Conservation (phyloP, 2,113 vertebrate species). For the Marcusenius ussheri region DNA sequence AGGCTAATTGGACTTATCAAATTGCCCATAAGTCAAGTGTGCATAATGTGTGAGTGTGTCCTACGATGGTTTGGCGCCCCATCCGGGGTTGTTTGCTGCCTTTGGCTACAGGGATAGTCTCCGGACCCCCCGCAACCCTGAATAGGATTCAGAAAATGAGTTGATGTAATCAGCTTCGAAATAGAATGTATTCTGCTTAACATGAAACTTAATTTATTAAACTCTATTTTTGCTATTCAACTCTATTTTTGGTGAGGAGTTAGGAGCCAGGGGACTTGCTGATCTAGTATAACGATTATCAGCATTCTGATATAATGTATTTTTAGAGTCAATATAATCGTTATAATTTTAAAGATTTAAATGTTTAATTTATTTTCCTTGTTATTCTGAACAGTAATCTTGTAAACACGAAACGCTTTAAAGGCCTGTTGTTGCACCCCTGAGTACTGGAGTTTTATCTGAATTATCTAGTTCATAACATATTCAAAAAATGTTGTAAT, state of each 20-base stretch:
- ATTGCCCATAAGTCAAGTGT: no score
- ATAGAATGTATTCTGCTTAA: background rate
- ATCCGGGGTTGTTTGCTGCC: no score
- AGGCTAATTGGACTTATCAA: no score
- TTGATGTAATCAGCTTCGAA: background rate
- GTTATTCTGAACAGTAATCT: background rate
- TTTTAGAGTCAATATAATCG: background rate
- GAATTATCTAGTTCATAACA: background rate
- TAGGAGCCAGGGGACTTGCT: background rate
- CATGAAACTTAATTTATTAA: background rate
- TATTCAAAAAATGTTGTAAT: background rate
- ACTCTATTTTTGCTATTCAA: background rate
- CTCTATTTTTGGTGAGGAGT: background rate
- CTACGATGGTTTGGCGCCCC: no score
- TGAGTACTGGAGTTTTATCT: background rate
- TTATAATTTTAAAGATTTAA: background rate
- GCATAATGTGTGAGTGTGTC: no score
- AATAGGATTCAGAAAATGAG: no score
- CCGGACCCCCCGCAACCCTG: no score
- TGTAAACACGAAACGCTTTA: background rate
- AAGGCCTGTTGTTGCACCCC: background rate
- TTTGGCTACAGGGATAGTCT: no score
- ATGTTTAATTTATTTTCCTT: background rate
- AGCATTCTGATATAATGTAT: background rate
- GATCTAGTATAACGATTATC: background rate